Percentiles rank a stretch among this genome's conserved stretches.
These are phyloP conservation scores for Drosophila obscura DNA, from an alignment of 1,140 invertebrate species.

Conservation along the genomic window DNA sequence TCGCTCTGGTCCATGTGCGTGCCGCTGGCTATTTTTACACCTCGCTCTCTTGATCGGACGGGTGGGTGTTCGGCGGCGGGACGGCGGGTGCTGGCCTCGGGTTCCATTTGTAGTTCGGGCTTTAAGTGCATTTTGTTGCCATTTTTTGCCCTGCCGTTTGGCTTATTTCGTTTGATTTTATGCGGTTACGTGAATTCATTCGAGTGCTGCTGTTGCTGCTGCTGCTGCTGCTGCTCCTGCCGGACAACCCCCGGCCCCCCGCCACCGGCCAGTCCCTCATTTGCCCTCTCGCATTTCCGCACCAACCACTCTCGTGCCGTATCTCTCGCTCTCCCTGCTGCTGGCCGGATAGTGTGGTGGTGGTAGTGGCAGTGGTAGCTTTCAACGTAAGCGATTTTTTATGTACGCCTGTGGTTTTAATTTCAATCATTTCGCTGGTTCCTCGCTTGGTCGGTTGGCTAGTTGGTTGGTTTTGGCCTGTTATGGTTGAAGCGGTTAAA, in stretches of 20 bases:
- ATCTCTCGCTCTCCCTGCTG: constrained; percentile 33
- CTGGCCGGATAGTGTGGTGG: too few relatives aligned
- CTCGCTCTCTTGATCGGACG: constrained; percentile 37
- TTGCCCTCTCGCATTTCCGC: constrained; percentile 16
- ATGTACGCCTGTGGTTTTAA: constrained; percentile 78
- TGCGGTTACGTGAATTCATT: constrained; percentile 81
- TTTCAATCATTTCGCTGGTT: constrained; percentile 75
- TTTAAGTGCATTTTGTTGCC: constrained; percentile 82
- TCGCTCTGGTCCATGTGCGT: constrained; percentile 67
- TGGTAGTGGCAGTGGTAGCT: constrained; percentile 13
- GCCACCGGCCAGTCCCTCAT: not conserved
- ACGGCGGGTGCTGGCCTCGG: constrained; percentile 38
- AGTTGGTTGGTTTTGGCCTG: constrained; percentile 30
- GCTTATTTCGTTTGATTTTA: constrained; percentile 82
- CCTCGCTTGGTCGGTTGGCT: constrained; percentile 46
- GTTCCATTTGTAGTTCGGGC: constrained; percentile 44
- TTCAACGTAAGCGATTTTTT: constrained; percentile 81
- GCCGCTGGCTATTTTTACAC: constrained; percentile 79
- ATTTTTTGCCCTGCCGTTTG: constrained; percentile 68
- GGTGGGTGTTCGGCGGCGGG: constrained; percentile 15
- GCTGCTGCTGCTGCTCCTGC: too few relatives aligned
- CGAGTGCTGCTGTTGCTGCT: constrained; percentile 37
- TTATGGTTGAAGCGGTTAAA: too few relatives aligned
- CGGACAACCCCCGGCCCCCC: too few relatives aligned
- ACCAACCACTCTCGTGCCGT: constrained; percentile 3